Conservation (phyloP, 1,140 invertebrate species). For the Drosophila simulans region DNA sequence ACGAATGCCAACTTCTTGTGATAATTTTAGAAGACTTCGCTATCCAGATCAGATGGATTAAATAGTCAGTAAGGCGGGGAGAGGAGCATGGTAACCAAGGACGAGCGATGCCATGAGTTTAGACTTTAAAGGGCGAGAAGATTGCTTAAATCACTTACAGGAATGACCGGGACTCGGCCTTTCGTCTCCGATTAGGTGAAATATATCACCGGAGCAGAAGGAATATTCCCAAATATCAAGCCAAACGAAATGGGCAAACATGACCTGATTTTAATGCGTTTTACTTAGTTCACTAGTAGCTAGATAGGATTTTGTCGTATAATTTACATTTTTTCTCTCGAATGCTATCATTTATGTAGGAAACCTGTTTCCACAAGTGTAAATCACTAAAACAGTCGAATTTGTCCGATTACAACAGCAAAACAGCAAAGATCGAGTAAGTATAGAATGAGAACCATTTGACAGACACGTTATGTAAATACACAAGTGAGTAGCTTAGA, state of each 20-base stretch:
- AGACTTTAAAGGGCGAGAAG: background rate
- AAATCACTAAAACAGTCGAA: background rate
- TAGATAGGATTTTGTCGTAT: constrained; percentile 37
- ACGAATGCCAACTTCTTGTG: constrained; percentile 59
- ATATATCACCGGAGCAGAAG: background rate
- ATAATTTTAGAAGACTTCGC: constrained; percentile 46
- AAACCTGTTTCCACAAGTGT: background rate
- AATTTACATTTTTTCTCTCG: background rate
- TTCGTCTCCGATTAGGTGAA: constrained; percentile 2
- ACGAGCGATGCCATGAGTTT: background rate
- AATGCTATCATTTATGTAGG: constrained; percentile 11
- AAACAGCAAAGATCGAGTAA: background rate
- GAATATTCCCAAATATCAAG: constrained; percentile 31
- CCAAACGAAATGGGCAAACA: constrained; percentile 30
- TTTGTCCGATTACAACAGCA: background rate
- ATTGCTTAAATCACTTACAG: constrained; percentile 15
- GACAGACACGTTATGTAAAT: constrained; percentile 10
- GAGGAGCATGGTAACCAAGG: background rate
- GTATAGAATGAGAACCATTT: background rate
- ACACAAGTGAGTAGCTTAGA: constrained; percentile 17
- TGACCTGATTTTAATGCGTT: constrained; percentile 47
- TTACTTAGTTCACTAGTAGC: constrained; percentile 41
- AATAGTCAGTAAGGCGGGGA: constrained; percentile 26
- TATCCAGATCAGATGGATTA: constrained; percentile 9
- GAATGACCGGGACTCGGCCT: constrained; percentile 21